Evolutionary conservation across 2,113 vertebrate genomes (phyloP).

Genomic region (Trematocara nigrifrons): DNA sequence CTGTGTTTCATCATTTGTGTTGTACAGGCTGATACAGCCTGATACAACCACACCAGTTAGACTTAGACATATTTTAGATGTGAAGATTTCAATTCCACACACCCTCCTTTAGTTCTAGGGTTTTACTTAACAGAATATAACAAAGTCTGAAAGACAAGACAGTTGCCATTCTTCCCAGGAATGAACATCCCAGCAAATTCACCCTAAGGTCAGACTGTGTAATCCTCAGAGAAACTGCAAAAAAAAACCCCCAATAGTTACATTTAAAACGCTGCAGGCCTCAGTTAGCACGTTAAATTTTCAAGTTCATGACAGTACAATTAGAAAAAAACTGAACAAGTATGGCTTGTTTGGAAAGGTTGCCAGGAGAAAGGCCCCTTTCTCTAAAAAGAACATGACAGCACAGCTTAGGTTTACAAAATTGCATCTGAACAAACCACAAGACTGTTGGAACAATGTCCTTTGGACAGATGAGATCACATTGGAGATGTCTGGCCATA

Average conservation of each 20-base stretch:
- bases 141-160: background rate
- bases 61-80: background rate
- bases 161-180: background rate
- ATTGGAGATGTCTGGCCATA: background rate
- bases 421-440: background rate
- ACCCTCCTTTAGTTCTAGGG: background rate
- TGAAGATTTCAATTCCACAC: rapidly evolving
- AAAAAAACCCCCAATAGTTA: background rate
- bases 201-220: rapidly evolving
- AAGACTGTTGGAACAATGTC: background rate
- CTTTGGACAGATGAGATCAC: background rate
- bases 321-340: background rate
- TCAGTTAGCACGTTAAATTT: background rate
- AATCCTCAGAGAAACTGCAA: background rate
- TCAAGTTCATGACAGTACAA: background rate
- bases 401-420: background rate
- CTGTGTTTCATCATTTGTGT: background rate
- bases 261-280: background rate
- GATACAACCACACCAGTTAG: background rate
- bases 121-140: background rate
- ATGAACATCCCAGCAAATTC: background rate
- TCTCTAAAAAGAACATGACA: background rate
- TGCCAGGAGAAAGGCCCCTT: background rate
- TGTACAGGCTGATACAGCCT: background rate
- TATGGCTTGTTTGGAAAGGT: background rate